Evolutionary conservation across 2,797 vertebrate genomes (phyloP).

Genomic region (Pteronotus mesoamericanus): DNA sequence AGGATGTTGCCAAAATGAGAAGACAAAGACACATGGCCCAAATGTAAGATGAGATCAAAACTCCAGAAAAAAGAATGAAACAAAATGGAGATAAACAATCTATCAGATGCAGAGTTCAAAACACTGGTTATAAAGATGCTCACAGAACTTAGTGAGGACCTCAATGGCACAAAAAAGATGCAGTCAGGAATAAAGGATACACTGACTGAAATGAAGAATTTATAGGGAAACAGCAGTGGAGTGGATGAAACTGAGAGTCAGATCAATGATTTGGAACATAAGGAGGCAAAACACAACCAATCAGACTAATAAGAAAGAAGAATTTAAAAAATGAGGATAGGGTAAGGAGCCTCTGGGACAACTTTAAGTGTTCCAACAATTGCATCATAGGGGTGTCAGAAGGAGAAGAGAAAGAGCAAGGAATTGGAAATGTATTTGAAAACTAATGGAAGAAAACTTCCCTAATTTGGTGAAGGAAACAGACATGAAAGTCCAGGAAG

Average conservation of each 20-base stretch:
- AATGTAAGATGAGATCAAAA: not conserved
- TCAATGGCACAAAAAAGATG: not conserved
- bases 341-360: not conserved
- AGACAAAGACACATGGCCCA: not conserved
- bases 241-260: not conserved
- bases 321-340: not conserved
- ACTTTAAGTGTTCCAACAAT: not conserved
- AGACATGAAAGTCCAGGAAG: not conserved
- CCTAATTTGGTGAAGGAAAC: not conserved
- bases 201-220: not conserved
- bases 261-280: not conserved
- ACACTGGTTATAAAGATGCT: not conserved
- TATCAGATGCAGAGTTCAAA: not conserved
- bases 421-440: not conserved
- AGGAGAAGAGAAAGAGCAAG: not conserved
- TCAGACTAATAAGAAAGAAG: not conserved
- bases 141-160: not conserved
- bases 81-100: not conserved
- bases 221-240: not conserved
- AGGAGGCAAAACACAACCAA: not conserved
- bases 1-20: not conserved
- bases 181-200: not conserved
- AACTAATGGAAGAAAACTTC: not conserved
- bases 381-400: not conserved
- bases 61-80: not conserved